Conservation (phyloP, 2,797 vertebrate genomes). For the Pipistrellus nathusii region DNA sequence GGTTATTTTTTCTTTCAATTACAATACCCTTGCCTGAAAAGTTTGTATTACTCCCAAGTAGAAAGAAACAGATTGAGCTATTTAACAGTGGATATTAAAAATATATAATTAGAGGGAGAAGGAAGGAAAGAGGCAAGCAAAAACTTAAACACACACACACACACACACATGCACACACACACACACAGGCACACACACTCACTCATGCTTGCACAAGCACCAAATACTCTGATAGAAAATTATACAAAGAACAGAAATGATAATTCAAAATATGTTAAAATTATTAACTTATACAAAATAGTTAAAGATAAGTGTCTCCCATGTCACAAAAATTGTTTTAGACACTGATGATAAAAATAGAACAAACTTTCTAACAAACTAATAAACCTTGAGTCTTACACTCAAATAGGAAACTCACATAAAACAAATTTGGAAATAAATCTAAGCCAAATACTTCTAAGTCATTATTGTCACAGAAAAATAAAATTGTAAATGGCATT, state of each 20-base stretch:
- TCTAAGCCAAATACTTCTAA: background rate
- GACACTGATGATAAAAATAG: background rate
- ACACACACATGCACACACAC: background rate
- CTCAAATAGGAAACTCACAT: background rate
- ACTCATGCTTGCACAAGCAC: too few species aligned
- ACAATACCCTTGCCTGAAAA: background rate
- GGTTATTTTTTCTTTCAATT: background rate
- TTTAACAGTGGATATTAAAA: background rate
- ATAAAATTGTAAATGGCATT: background rate
- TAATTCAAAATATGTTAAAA: background rate
- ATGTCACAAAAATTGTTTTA: background rate
- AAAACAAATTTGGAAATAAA: background rate
- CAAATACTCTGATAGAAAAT: background rate
- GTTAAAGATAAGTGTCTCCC: background rate
- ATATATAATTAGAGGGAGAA: background rate
- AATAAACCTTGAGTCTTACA: background rate
- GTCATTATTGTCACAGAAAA: background rate
- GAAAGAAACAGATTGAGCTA: background rate
- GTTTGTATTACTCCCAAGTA: background rate
- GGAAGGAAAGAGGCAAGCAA: background rate
- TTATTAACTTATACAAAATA: background rate
- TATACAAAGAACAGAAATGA: background rate
- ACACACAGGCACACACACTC: background rate
- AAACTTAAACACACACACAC: background rate
- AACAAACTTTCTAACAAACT: background rate